These are phyloP conservation scores for Spisula subtruncata DNA, from an alignment of 2,888 invertebrate genomes.

Conservation along the genomic window DNA sequence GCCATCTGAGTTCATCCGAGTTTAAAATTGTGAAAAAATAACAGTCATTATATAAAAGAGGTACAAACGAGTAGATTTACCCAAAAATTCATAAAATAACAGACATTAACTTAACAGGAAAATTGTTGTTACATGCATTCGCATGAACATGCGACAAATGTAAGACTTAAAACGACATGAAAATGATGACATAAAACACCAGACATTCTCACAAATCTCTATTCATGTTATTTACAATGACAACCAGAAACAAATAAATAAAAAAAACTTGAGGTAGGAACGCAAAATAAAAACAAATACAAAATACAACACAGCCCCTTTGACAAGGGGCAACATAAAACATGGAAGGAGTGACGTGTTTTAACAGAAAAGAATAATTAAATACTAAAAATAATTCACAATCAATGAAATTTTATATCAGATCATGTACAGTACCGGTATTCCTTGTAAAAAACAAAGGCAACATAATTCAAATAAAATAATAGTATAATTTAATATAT, in stretches of 20 bases:
- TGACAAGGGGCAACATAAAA: background rate
- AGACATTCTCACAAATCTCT: background rate
- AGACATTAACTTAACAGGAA: background rate
- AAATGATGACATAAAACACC: conserved; percentile 10
- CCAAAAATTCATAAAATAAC: background rate
- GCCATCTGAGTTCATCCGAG: background rate
- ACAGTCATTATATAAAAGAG: background rate
- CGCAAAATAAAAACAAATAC: conserved; percentile 30
- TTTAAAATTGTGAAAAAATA: background rate
- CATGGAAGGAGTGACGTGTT: conserved; percentile 13
- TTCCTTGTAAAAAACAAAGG: background rate
- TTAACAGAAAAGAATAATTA: conserved; percentile 1
- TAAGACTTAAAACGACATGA: background rate
- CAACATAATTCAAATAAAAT: background rate
- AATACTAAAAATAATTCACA: conserved; percentile 21
- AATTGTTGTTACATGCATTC: background rate
- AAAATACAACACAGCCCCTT: conserved; percentile 11
- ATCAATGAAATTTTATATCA: background rate
- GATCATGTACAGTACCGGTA: conserved; percentile 12
- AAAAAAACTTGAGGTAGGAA: conserved; percentile 27
- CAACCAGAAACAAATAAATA: conserved; percentile 6
- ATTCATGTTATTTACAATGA: conserved; percentile 19
- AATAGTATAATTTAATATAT: background rate
- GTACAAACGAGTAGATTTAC: background rate
- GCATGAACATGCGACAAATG: background rate